phyloP scores from a whole-genome alignment of 2,113 vertebrate genomes.

The Perca fluviatilis region DNA sequence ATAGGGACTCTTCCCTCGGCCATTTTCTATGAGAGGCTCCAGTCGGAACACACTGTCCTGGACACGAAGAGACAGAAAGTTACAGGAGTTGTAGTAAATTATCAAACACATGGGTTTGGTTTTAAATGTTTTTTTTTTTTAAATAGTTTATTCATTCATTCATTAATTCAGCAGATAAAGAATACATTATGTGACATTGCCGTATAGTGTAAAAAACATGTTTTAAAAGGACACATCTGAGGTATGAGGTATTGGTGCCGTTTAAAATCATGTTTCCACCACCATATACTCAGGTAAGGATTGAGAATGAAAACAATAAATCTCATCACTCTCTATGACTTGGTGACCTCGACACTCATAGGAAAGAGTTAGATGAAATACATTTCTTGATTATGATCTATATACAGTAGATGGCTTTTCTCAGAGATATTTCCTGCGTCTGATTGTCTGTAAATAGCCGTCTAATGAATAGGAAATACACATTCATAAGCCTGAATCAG shows the following conservation, averaged over 20 bases:
- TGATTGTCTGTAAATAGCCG: constrained; percentile 61
- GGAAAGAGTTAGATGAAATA: constrained; percentile 32
- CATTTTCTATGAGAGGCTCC: constrained; percentile 92
- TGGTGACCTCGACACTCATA: constrained; percentile 19
- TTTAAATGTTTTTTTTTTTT: not conserved
- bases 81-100: not conserved
- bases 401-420: constrained; percentile 33
- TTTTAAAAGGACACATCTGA: not conserved
- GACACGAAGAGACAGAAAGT: constrained; percentile 46
- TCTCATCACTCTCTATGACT: constrained; percentile 10
- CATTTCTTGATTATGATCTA: constrained; percentile 38
- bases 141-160: not conserved
- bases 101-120: not conserved
- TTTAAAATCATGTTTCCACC: not conserved
- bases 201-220: not conserved
- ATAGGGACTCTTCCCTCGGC: constrained; percentile 97
- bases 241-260: not conserved
- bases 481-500: constrained; percentile 61
- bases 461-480: constrained; percentile 67
- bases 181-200: not conserved
- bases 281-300: not conserved
- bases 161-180: not conserved
- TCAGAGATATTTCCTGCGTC: constrained; percentile 32
- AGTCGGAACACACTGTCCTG: constrained; percentile 95
- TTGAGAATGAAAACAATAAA: constrained; percentile 13